Percentiles rank a stretch among this genome's conserved stretches.
Evolutionary conservation across 1,140 invertebrate species (phyloP).

Genomic region (Gonioctena quinquepunctata): DNA sequence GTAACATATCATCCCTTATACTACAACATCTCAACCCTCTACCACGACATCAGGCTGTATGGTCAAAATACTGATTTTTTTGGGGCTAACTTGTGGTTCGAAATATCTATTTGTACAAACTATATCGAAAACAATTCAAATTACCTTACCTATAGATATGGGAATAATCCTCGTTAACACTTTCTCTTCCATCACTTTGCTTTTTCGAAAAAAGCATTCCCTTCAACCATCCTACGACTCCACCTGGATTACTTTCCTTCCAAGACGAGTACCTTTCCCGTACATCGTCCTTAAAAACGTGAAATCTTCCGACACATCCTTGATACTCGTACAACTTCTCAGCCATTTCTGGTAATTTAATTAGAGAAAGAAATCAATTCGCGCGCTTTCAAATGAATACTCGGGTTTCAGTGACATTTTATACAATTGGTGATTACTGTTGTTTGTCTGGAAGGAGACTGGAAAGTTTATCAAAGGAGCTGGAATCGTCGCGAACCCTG

Average conservation of each 20-base stretch:
- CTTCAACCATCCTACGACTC: slow-evolving; percentile 53
- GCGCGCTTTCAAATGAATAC: background rate
- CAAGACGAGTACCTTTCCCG: slow-evolving; percentile 64
- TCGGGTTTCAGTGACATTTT: background rate
- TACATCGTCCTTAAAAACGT: slow-evolving; percentile 66
- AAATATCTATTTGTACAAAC: too few relatives aligned
- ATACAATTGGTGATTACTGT: background rate
- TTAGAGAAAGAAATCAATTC: background rate
- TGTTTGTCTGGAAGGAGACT: background rate
- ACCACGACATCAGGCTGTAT: too few relatives aligned
- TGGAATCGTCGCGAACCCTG: background rate
- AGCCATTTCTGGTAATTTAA: slow-evolving; percentile 32
- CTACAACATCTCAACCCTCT: too few relatives aligned
- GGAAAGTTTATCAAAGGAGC: background rate
- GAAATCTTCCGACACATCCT: slow-evolving; percentile 72
- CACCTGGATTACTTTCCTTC: slow-evolving; percentile 62
- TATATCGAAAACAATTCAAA: background rate
- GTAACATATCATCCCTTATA: too few relatives aligned
- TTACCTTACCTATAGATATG: slow-evolving; percentile 74
- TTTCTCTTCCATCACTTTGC: background rate
- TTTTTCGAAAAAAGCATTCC: slow-evolving; percentile 21
- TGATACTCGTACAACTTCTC: slow-evolving; percentile 82
- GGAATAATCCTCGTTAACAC: slow-evolving; percentile 65
- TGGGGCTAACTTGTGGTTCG: too few relatives aligned
- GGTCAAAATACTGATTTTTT: too few relatives aligned